Evolutionary conservation across 1,140 invertebrate genomes (phyloP), one percentile per base, ranked within the genome.

Genomic region (Lepidurus arcticus): DNA sequence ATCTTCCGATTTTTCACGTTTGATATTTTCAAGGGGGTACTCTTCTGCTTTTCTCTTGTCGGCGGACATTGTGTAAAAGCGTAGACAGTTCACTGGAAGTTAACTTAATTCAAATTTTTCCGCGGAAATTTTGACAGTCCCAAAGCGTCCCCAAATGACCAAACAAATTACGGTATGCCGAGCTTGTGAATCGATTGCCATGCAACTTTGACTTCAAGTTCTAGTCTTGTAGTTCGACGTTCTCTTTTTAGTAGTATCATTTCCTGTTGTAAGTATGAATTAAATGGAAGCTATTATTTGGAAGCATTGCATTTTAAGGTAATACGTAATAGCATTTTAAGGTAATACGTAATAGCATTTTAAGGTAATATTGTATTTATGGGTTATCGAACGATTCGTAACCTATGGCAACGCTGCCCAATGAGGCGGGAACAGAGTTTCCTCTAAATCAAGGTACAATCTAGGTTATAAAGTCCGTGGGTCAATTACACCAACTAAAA

Each of bases 1-100:
- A 1, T 86, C 85, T 76, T 85, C 83, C 75, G 86, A 85, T 79
- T 86, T 84, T 75, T 87, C 85, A 10, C 86, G 85, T 73, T 86
- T 86, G 78, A 86, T 86, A 44, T 85, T 84, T 34, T 85, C 84
- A 76, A 85, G 86, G 21, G 82, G 82, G 9, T 82, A 80, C 80
- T 87, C 87, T 26, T 82, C 81, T 44, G 84, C 84, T 16, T 80
- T 80, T 47, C 80, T 73, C 78, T 80, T 80, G 44, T 73, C 80
- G n/a, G 76, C 75, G 73, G 53, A 65, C 53, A 65, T 65, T 11
- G 13, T 65, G 53, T 13, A 65, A 65, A 65, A 16, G 53, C 16
- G 9, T n/a, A 65, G 1, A 21, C 34, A 65, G 21, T 65, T 65
- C 5, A 65, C 16, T 65, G n/a, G 21, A 65, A 13, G 16, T 65